Conservation (phyloP, 2,888 invertebrate genomes). For the Synanthedon myopaeformis region DNA sequence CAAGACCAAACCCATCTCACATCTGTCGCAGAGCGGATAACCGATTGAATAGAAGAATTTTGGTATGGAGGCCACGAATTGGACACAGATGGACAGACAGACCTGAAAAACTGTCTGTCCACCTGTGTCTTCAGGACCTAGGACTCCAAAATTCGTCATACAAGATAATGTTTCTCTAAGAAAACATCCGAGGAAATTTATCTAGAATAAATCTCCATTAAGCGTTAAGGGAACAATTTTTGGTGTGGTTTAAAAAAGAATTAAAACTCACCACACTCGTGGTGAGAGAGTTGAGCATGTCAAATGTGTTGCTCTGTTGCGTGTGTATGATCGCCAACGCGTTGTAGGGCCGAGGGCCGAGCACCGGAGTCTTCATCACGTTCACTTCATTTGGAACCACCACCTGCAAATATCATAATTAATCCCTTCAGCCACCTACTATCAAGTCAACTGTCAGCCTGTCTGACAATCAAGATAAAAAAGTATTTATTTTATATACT, state of each 20-base stretch:
- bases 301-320: slow-evolving; percentile 65
- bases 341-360: slow-evolving; percentile 57
- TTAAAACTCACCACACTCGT: slow-evolving; percentile 54
- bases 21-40: too few relatives aligned
- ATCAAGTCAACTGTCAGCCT: not conserved
- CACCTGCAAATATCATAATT: slow-evolving; percentile 26
- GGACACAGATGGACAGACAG: too few relatives aligned
- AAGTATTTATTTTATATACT: too few relatives aligned
- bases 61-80: too few relatives aligned
- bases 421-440: not conserved
- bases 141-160: too few relatives aligned
- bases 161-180: not conserved
- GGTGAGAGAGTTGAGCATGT: slow-evolving; percentile 65
- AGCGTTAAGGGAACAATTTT: not conserved
- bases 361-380: slow-evolving; percentile 55
- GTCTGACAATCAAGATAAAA: not conserved
- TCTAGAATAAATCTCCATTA: not conserved
- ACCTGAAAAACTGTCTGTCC: too few relatives aligned
- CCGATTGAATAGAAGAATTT: too few relatives aligned
- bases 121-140: too few relatives aligned
- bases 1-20: too few relatives aligned
- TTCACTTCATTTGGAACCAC: slow-evolving; percentile 56
- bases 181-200: not conserved
- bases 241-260: not conserved
- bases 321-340: slow-evolving; percentile 67